Evolutionary conservation across 2,797 vertebrate species (phyloP), one percentile per base, ranked within the genome.

Genomic region (Scolopax bukidnonensis): DNA sequence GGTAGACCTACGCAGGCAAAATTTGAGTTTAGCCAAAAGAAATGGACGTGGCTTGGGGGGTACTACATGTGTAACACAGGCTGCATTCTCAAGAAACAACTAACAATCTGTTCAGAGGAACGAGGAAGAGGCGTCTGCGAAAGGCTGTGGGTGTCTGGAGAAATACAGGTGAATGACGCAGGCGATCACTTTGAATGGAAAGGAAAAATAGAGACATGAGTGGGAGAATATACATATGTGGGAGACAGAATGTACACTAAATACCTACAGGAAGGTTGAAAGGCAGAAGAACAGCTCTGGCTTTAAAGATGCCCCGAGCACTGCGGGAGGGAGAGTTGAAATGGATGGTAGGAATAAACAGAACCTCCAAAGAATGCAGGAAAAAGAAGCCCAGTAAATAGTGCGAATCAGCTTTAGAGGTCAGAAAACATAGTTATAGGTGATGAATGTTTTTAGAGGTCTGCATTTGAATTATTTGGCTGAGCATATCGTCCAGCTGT

Each of bases 41-140:
- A 81, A 50, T 10, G 11, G 21, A 23, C 0, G 0, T 3, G 36
- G 1, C 20, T 10, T 4, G 19, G 13, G 27, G 28, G 36, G 13
- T 5, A 47, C 6, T 15, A 0, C n/a, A 17, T 45, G 1, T 11
- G 15, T 18, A 53, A n/a, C 4, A 4, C 23, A 30, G 69, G 25
- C 4, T n/a, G 11, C 8, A 1, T n/a, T 71, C 41, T 36, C 10
- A 40, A 38, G 47, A 50, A 27, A 10, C n/a, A 48, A 1, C 33
- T 53, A 0, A n/a, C 54, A 71, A 16, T 38, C n/a, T 45, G 5
- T 18, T 65, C 45, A 47, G 51, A 40, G 9, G 60, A 9, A 18
- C 6, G 57, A 68, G 25, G 70, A 54, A 47, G 68, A 81, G 18
- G 4, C 64, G 19, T 64, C 74, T 48, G 41, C 1, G 6, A 16